A percentile compares a stretch with the other conserved stretches of the same genome.
Evolutionary conservation across 2,888 invertebrate genomes (phyloP).

Genomic region (Dynastes tityus): DNA sequence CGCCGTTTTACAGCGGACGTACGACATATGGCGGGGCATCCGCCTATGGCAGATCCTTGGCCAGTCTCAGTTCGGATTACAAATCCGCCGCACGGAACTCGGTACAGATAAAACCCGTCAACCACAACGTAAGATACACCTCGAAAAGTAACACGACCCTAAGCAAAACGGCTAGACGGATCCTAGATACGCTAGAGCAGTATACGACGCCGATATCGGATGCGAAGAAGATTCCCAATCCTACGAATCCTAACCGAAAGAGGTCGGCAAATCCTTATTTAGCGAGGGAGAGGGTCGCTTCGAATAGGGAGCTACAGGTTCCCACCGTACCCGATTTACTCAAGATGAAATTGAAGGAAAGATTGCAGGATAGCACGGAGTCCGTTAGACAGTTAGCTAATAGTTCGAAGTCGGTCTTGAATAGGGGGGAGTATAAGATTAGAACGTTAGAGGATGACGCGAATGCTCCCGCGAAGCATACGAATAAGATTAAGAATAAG

Average conservation of each 20-base stretch:
- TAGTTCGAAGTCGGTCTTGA: constrained; percentile 71
- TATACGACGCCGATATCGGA: constrained; percentile 87
- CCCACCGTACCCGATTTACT: constrained; percentile 78
- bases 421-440: constrained; percentile 66
- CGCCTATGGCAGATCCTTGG: constrained; percentile 70
- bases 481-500: constrained; percentile 70
- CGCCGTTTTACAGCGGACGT: constrained; percentile 84
- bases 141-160: constrained; percentile 70
- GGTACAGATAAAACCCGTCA: constrained; percentile 71
- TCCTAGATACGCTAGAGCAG: constrained; percentile 86
- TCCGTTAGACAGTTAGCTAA: constrained; percentile 77
- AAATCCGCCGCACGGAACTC: constrained; percentile 62
- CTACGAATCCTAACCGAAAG: constrained; percentile 60
- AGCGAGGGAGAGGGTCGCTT: constrained; percentile 58
- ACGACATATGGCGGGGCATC: constrained; percentile 85
- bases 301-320: constrained; percentile 73
- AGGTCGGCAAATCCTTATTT: constrained; percentile 65
- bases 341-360: constrained; percentile 74
- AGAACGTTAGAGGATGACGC: constrained; percentile 54
- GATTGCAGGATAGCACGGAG: constrained; percentile 76
- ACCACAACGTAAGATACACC: constrained; percentile 55
- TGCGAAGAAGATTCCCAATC: constrained; percentile 83
- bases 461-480: constrained; percentile 63
- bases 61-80: constrained; percentile 54
- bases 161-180: constrained; percentile 84